phyloP scores from a whole-genome alignment of 2,113 vertebrate species.

The Suncus etruscus region DNA sequence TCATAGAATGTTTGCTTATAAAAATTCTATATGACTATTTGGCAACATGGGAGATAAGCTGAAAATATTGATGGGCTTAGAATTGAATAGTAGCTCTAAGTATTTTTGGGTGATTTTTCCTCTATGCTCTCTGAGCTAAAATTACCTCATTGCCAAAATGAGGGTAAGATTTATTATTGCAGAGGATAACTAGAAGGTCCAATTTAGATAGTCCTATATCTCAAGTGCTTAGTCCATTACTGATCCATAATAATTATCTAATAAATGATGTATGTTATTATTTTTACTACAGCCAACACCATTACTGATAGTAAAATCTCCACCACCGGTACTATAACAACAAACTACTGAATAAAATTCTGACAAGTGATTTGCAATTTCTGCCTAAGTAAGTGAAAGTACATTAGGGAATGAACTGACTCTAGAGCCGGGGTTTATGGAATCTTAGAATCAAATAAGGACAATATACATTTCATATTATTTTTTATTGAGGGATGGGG shows the following conservation, averaged over 20 bases:
- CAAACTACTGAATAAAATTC: neutral
- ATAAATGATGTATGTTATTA: neutral
- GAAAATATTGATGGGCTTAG: neutral
- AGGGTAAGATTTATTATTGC: neutral
- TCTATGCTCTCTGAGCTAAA: neutral
- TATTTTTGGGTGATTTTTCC: neutral
- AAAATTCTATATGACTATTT: neutral
- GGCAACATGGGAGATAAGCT: neutral
- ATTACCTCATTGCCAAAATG: neutral
- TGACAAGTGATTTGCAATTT: neutral
- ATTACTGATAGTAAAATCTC: neutral
- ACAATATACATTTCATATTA: conserved; percentile 9
- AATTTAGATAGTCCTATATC: neutral
- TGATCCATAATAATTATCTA: neutral
- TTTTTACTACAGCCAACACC: neutral
- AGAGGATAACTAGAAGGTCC: neutral
- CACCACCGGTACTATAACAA: neutral
- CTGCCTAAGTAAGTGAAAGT: neutral
- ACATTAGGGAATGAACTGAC: neutral
- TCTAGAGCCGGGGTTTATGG: neutral
- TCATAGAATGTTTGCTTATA: neutral
- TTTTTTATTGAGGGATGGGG: neutral
- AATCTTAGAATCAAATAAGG: neutral
- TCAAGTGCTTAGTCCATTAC: neutral
- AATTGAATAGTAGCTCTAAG: neutral